A percentile compares a stretch with the other conserved stretches of the same genome.
Conservation (phyloP, 1,140 invertebrate species). For the Anastatus disparis region DNA sequence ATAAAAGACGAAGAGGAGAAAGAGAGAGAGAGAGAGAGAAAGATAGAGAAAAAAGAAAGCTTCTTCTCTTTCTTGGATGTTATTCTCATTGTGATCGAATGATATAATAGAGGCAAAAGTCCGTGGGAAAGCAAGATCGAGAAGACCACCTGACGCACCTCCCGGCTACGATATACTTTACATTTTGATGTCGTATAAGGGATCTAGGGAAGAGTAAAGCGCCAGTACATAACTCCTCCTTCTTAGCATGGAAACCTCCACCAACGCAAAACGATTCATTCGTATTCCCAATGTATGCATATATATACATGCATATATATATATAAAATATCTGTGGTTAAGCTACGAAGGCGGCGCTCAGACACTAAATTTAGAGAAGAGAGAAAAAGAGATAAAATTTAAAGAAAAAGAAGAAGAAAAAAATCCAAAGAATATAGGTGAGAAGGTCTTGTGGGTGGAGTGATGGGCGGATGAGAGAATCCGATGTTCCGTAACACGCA, state of each 20-base stretch:
- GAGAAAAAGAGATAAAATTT: not conserved
- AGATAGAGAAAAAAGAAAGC: not conserved
- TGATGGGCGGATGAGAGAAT: slow-evolving; percentile 2
- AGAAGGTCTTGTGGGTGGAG: slow-evolving; percentile 30
- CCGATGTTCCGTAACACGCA: slow-evolving; percentile 26
- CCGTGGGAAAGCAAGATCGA: slow-evolving; percentile 62
- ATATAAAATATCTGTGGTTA: not conserved
- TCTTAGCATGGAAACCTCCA: slow-evolving; percentile 14
- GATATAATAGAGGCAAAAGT: slow-evolving; percentile 62
- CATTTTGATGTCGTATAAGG: slow-evolving; percentile 51
- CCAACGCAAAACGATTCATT: too few relatives aligned
- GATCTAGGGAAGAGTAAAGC: slow-evolving; percentile 13
- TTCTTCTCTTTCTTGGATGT: slow-evolving; percentile 42
- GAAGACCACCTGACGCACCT: slow-evolving; percentile 61
- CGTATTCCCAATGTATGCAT: too few relatives aligned
- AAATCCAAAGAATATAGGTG: slow-evolving; percentile 20
- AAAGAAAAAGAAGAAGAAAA: not conserved
- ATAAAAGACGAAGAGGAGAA: not conserved
- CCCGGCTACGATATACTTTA: slow-evolving; percentile 55
- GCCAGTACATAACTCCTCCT: slow-evolving; percentile 39
- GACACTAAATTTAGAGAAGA: slow-evolving; percentile 24
- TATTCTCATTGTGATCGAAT: slow-evolving; percentile 60
- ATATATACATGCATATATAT: not conserved
- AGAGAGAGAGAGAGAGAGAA: not conserved
- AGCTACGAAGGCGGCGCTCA: slow-evolving; percentile 26